Evolutionary conservation across 2,113 vertebrate species (phyloP), one percentile per base, ranked within the genome.

Genomic region (Tragelaphus scriptus): DNA sequence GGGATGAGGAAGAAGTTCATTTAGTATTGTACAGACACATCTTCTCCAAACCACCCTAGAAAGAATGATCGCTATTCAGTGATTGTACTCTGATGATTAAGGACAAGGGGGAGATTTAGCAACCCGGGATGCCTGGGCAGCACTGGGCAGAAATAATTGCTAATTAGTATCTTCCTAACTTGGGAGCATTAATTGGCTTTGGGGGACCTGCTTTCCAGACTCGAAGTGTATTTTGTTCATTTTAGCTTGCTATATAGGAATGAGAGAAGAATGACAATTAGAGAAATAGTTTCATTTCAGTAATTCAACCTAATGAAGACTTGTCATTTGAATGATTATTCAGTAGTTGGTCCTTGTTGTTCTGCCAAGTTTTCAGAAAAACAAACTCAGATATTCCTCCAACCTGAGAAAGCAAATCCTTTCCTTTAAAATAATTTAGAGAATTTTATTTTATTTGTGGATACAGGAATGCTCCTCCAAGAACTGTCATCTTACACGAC

Each of bases 131-230:
- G 95, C 87, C 93, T 55, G 95, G 93, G 94, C 84, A 93, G 97
- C 91, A 49, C 58, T 90, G 94, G 97, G 97, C 91, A 97, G 97
- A 98, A 98, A 96, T 96, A 97, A 98, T 97, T 98, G 96, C 93
- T 97, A 97, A 98, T 98, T 98, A 98, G 95, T 93, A 97, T 90
- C 96, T 77, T 82, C 71, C 85, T 90, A 95, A 92, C 91, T 96
- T 97, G 96, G 95, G 96, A 97, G 51, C 84, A 92, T 97, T 98
- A 98, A 97, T 97, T 97, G 96, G 92, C 93, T 98, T 97, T 97
- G 91, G 93, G 94, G 93, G 36, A 94, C 97, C 91, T 97, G 75
- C 87, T 96, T 97, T 93, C 91, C 96, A 96, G 91, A 97, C 80
- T 55, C 59, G 61, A 96, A 97, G 93, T 93, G 75, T 77, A 90